A percentile compares a stretch with the other conserved stretches of the same genome.
phyloP scores from a whole-genome alignment of 2,797 vertebrate genomes.

The Gymnoscopelus braueri region DNA sequence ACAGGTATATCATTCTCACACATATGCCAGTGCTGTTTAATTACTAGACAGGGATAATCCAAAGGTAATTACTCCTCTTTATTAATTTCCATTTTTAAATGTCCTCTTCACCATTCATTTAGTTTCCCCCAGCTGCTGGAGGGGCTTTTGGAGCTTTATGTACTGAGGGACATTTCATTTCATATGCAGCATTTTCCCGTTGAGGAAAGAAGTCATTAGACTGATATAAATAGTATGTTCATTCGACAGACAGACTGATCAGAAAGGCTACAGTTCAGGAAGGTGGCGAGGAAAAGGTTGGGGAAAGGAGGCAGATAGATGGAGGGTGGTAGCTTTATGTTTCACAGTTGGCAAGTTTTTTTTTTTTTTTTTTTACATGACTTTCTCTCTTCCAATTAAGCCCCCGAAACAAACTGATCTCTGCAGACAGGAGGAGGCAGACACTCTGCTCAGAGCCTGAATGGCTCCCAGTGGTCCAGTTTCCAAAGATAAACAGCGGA shows the following conservation, averaged over 20 bases:
- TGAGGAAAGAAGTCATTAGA: slow-evolving; percentile 36
- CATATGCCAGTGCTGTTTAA: slow-evolving; percentile 68
- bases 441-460: slow-evolving; percentile 65
- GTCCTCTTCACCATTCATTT: slow-evolving; percentile 54
- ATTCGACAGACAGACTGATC: slow-evolving; percentile 44
- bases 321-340: slow-evolving; percentile 56
- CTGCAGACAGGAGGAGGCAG: slow-evolving; percentile 58
- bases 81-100: slow-evolving; percentile 69
- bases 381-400: slow-evolving; percentile 76
- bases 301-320: slow-evolving; percentile 15
- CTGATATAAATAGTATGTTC: slow-evolving; percentile 49
- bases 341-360: slow-evolving; percentile 53
- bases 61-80: slow-evolving; percentile 71
- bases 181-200: slow-evolving; percentile 31
- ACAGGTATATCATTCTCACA: slow-evolving; percentile 60
- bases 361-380: slow-evolving; percentile 37
- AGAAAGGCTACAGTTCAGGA: slow-evolving; percentile 28
- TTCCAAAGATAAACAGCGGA: slow-evolving; percentile 72
- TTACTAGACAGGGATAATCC: slow-evolving; percentile 67
- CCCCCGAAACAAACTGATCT: slow-evolving; percentile 61
- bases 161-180: slow-evolving; percentile 43
- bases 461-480: slow-evolving; percentile 77
- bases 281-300: slow-evolving; percentile 29
- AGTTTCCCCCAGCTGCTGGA: slow-evolving; percentile 47
- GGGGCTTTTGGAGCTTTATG: slow-evolving; percentile 26